These are phyloP conservation scores for Ctenicera cuprea DNA, from an alignment of 2,888 invertebrate genomes.

Conservation along the genomic window DNA sequence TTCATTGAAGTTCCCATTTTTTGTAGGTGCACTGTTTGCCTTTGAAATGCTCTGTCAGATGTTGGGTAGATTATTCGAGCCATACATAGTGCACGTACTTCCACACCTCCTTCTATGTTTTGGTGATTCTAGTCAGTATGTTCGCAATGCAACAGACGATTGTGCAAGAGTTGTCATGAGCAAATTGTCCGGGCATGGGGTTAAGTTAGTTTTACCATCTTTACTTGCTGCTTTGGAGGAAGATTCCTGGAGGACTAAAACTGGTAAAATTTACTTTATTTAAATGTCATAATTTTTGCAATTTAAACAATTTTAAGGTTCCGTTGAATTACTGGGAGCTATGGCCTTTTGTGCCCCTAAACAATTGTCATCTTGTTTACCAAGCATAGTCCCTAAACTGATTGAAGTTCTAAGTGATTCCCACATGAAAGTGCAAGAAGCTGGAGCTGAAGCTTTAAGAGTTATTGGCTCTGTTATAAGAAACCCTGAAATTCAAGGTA, in stretches of 20 bases:
- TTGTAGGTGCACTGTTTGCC: constrained; percentile 95
- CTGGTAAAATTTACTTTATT: constrained; percentile 74
- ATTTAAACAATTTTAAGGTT: constrained; percentile 74
- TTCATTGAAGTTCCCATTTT: too few species aligned
- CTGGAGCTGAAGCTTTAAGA: constrained; percentile 95
- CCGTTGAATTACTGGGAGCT: constrained; percentile 95
- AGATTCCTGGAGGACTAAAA: constrained; percentile 99
- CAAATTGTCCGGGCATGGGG: constrained; percentile 96
- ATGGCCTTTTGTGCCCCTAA: constrained; percentile 99
- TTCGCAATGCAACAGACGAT: constrained; percentile 96
- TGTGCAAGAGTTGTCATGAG: constrained; percentile 97
- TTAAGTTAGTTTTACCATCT: constrained; percentile 96
- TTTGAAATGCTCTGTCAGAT: constrained; percentile 97
- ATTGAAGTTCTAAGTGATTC: constrained; percentile 98
- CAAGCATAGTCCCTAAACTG: constrained; percentile 97
- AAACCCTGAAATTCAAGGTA: constrained; percentile 97
- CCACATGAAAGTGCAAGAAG: constrained; percentile 96
- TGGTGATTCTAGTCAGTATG: constrained; percentile 96
- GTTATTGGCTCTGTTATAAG: constrained; percentile 98
- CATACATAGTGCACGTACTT: constrained; percentile 97
- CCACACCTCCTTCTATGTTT: constrained; percentile 96
- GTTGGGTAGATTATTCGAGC: constrained; percentile 97
- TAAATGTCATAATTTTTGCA: background rate
- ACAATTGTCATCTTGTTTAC: constrained; percentile 97
- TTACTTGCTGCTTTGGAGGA: constrained; percentile 95